Percentiles rank a stretch among this genome's conserved stretches.
These are phyloP conservation scores for Leptestheria dahalacensis DNA, from an alignment of 1,140 invertebrate genomes.

Conservation along the genomic window DNA sequence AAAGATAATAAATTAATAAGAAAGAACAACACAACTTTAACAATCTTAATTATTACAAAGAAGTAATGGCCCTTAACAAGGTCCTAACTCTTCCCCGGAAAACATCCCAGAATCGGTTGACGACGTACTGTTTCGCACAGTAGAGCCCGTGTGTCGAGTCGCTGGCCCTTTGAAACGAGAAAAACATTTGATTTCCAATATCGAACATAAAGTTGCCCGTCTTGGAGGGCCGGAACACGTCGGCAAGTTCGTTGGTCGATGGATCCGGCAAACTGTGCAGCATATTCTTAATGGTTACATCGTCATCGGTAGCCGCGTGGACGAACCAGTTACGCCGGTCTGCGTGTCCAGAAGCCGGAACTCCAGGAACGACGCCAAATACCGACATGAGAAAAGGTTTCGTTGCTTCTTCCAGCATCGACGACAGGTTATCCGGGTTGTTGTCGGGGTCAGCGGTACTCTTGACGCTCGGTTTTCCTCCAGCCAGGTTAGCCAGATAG, in stretches of 20 bases:
- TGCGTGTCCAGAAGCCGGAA: slow-evolving; percentile 7
- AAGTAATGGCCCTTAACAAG: slow-evolving; percentile 1
- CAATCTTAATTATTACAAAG: not conserved
- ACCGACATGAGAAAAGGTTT: slow-evolving; percentile 10
- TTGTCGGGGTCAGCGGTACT: not conserved
- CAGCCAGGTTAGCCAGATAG: slow-evolving; percentile 1
- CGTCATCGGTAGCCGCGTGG: not conserved
- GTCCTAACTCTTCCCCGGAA: not conserved
- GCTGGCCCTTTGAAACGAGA: slow-evolving; percentile 2
- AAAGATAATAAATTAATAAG: not conserved
- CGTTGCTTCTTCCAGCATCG: slow-evolving; percentile 3
- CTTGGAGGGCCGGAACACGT: not conserved
- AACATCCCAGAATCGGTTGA: slow-evolving; percentile 5
- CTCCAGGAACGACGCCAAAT: slow-evolving; percentile 12
- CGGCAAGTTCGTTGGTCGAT: not conserved
- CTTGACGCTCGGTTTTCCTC: not conserved
- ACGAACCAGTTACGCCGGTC: not conserved
- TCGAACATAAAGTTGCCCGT: slow-evolving; percentile 14
- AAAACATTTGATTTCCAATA: slow-evolving; percentile 5
- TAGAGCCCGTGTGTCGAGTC: slow-evolving; percentile 9
- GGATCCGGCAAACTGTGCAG: not conserved
- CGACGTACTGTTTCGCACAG: slow-evolving; percentile 12
- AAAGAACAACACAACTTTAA: not conserved
- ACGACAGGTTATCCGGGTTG: not conserved
- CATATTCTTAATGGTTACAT: not conserved